Conservation (phyloP, 2,113 vertebrate genomes). For the Formicarius rufipectus region DNA sequence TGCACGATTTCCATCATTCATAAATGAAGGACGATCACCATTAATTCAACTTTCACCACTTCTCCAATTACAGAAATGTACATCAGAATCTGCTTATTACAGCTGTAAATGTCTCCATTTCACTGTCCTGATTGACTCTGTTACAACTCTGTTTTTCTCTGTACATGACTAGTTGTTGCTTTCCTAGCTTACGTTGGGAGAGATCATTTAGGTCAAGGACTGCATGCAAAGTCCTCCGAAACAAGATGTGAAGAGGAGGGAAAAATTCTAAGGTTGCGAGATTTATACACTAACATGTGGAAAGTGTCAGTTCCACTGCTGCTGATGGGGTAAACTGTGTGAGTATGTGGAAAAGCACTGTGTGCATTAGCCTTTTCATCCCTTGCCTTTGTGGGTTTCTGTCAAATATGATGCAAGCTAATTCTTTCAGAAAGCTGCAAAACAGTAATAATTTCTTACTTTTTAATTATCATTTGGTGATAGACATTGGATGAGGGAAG, state of each 20-base stretch:
- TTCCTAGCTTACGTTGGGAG: background rate
- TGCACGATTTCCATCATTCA: background rate
- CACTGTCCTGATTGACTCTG: background rate
- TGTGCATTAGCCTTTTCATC: background rate
- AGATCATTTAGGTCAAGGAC: background rate
- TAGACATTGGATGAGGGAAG: background rate
- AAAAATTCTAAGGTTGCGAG: background rate
- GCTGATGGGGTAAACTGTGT: background rate
- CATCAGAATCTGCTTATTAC: background rate
- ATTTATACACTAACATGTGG: fast-evolving
- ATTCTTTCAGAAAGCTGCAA: background rate
- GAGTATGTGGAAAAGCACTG: background rate
- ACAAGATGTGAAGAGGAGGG: background rate
- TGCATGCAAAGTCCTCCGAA: background rate
- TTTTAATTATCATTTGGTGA: constrained; percentile 3
- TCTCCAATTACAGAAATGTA: background rate
- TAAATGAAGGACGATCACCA: background rate
- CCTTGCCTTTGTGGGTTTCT: background rate
- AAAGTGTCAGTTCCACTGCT: background rate
- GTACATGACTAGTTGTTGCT: background rate
- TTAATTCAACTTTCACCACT: background rate
- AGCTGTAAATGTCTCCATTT: background rate
- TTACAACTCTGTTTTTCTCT: background rate
- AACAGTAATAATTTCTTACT: background rate
- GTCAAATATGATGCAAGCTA: background rate